Base-by-base conservation (phyloP, 2,888 invertebrate species). In the Orthosia gracilis region DNA sequence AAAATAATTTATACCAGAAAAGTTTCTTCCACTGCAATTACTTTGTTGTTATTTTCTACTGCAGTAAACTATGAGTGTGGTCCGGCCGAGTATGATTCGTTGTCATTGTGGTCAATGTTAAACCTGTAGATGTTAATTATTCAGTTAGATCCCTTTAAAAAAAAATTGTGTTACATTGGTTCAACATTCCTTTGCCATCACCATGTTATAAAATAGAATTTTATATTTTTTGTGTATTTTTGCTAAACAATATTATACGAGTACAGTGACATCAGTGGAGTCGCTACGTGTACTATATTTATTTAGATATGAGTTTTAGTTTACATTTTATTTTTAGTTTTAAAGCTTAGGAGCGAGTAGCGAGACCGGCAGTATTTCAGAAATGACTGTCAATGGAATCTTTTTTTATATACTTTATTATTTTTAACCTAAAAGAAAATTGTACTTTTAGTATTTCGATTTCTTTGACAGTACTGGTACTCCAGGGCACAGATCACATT, bases 141-240 rank as follows among this genome's bases (percentile, higher is more conserved):
- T 86, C 45, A 73, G 55, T 84, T 79, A 78, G 62, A 74, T 68
- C 80, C 68, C 67, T 73, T 82, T 78, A 73, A 66, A 73, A 70
- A 70, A 77, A 81, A 63, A 62, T 67, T 71, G 67, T 66, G 57
- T 69, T 72, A 78, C 47, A 76, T 84, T 82, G 78, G 83, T 80
- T 79, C 9, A 79, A 86, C 86, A 86, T 86, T 86, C 86, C 87
- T 87, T 72, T 76, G 70, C 62, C 73, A 62, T 76, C 76, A 52
- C 71, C 59, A 63, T 73, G 58, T 76, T 72, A 67, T 49, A 70
- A 69, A 73, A 57, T 62, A 79, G 52, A 73, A 54, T 72, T 45
- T 77, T 80, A 62, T 73, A 26, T 76, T 76, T 77, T 80, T 75
- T 85, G 75, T 81, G 73, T 85, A 82, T 80, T 83, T 86, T 87